Evolutionary conservation across 1,140 invertebrate species (phyloP), one percentile per base, ranked within the genome.

Genomic region (Brachionus plicatilis): DNA sequence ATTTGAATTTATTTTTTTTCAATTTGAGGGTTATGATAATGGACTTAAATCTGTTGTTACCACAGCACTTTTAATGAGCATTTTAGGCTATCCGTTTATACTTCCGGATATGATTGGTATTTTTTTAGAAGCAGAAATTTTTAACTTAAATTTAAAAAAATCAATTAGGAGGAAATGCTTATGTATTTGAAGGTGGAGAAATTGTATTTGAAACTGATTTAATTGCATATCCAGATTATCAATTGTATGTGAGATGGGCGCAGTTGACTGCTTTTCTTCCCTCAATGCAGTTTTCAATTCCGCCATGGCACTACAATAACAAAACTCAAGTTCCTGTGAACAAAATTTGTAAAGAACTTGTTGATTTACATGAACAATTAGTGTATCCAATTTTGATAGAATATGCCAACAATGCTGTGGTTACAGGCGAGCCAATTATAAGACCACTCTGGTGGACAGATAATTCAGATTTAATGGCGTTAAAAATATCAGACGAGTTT

Each of bases 61-160:
- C 0, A 94, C 94, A 2, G 88, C 94, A 0, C 88, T 96, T 2
- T 93, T 93, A n/a, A 94, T 96, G 85, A 95, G 94, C 86, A 88
- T 96, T 53, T 92, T 93, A 85, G 95, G 95, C 5, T 96, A 96
- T 88, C 92, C 93, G 0, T 93, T 94, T 86, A 93, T 96, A 5
- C 88, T 97, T 1, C 94, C 95, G 0, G 95, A 96, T 87, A 95
- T 96, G 93, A 93, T 98, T 86, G 96, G 95, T 4, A 95, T 56
- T 14, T 14, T 27, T 56, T 41, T 41, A 11, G 0, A 7, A 37
- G 33, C 5, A 20, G 20, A 72, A 9, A 7, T 24, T 17, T 80
- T 17, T 41, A 0, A 17, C 14, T n/a, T 9, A 14, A 27, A 14
- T 56, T 65, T 56, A 41, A 80, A 80, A 20, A 17, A 29, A 14